Evolutionary conservation across 2,797 vertebrate genomes (phyloP).

Genomic region (Arctocebus calabarensis): DNA sequence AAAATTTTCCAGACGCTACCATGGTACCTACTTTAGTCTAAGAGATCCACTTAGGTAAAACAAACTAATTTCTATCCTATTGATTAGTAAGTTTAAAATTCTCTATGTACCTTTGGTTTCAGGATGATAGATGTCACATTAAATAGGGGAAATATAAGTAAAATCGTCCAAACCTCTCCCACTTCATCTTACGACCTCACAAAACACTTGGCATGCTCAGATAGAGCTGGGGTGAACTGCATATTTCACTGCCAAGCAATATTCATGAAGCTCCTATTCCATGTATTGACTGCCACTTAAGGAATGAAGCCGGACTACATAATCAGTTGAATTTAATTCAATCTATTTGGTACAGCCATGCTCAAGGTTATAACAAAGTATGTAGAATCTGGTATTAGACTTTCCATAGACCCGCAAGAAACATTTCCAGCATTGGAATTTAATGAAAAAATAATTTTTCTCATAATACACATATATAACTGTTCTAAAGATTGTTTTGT

Average conservation of each 20-base stretch:
- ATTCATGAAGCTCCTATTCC: constrained; percentile 63
- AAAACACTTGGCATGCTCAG: constrained; percentile 58
- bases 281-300: constrained; percentile 59
- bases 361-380: constrained; percentile 68
- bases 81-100: constrained; percentile 58
- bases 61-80: not conserved
- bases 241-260: constrained; percentile 57
- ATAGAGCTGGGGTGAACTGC: constrained; percentile 33
- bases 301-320: constrained; percentile 64
- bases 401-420: constrained; percentile 27
- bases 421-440: constrained; percentile 27
- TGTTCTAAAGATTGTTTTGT: constrained; percentile 10
- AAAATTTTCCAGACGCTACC: constrained; percentile 6
- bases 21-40: constrained; percentile 21
- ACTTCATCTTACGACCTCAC: constrained; percentile 48
- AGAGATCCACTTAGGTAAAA: constrained; percentile 16
- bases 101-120: constrained; percentile 40
- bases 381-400: constrained; percentile 42
- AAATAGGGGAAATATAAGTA: constrained; percentile 10
- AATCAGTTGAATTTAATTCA: constrained; percentile 66
- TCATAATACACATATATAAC: not conserved
- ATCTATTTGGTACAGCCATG: constrained; percentile 15
- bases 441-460: constrained; percentile 41
- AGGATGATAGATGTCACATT: constrained; percentile 44
- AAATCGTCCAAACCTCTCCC: constrained; percentile 17